A percentile compares a stretch with the other conserved stretches of the same genome.
Evolutionary conservation across 2,797 vertebrate species (phyloP).

Genomic region (Manis crassicaudata): DNA sequence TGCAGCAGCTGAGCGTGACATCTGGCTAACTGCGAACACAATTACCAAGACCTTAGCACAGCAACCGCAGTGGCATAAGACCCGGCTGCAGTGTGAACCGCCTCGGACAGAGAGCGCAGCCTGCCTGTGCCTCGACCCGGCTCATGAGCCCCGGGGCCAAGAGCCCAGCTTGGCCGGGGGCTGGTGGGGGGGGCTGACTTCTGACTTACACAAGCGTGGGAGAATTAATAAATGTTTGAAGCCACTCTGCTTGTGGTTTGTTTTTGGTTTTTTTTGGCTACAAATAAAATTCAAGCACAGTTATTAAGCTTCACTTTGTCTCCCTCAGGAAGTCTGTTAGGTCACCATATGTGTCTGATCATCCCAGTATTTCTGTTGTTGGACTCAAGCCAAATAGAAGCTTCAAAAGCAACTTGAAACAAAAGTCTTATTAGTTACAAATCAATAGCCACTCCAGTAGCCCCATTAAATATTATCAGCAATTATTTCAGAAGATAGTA

Average conservation of each 20-base stretch:
- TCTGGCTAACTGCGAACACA: not conserved
- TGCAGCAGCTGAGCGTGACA: not conserved
- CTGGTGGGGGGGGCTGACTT: not conserved
- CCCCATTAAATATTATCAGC: not conserved
- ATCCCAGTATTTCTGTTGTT: not conserved
- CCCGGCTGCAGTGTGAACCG: no score
- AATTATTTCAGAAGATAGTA: not conserved
- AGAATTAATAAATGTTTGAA: not conserved
- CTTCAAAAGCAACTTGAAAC: not conserved
- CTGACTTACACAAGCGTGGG: no score
- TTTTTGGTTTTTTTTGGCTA: no score
- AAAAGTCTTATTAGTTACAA: not conserved
- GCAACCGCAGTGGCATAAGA: not conserved
- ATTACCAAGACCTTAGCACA: not conserved
- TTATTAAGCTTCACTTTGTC: no score
- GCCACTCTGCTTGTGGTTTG: not conserved
- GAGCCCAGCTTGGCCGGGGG: no score
- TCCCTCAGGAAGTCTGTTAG: not conserved
- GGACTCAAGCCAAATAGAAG: not conserved
- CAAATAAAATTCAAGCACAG: not conserved
- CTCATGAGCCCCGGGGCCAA: not conserved
- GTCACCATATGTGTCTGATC: not conserved
- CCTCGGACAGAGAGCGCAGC: not conserved
- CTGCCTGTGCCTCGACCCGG: not conserved
- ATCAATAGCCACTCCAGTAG: not conserved